Base-by-base conservation (phyloP, 2,888 invertebrate species). In the Lathronympha strigana region DNA sequence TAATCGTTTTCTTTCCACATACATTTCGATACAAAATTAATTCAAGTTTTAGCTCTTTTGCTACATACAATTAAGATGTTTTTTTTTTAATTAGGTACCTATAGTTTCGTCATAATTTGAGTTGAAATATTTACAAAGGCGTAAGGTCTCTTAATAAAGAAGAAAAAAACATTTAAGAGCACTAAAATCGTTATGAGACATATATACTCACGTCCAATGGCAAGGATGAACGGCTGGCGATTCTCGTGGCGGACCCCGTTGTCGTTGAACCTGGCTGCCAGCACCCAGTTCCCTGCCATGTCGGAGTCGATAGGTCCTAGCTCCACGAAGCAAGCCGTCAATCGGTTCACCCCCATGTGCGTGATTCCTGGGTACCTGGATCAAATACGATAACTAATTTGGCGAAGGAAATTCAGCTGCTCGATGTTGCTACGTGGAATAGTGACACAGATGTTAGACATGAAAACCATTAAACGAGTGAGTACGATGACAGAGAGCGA, bases 201-300 rank as follows among this genome's bases (percentile, higher is more conserved):
- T 2, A 3, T 9, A 0, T 47, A 66, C 62, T 66, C 25, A 66
- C 66, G 49, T 50, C 66, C 62, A 25, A 66, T 57, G 19, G 49
- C 21, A 0, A 66, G 33, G n/a, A 47, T 19, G 31, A 57, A 62
- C 8, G 62, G 54, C 31, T 40, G 66, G 4, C 62, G 55, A 33
- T 61, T 25, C 43, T 66, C 66, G 38, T 55, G 55, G 8, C 66
- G 49, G n/a, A 19, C 50, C 9, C 66, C 66, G 25, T 66, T 62
- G 28, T 66, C 62, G 21, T 66, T 62, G 55, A 66, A 66, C 21
- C 66, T 55, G 33, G 55, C 66, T 21, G 62, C 62, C 33, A 66
- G 49, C 2, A 62, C 17, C 66, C 66, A 66, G 1, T 23, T 50
- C 13, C 66, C 66, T 3, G 6, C 50, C 66, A 66, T 66, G 9